phyloP scores from a whole-genome alignment of 2,797 vertebrate species.

The Hylomyscus alleni region DNA sequence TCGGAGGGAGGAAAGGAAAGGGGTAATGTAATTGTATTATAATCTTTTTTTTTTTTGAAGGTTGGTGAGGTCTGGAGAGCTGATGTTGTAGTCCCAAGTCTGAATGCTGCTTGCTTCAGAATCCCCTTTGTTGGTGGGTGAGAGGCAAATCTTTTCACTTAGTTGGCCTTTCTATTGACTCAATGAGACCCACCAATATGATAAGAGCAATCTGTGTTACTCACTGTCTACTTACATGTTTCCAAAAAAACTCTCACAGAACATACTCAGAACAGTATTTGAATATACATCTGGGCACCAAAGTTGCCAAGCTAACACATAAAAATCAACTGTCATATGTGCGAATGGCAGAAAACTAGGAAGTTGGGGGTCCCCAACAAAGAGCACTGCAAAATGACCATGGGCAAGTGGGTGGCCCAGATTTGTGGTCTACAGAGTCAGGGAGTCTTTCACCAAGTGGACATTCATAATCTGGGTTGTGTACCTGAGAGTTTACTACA shows the following conservation, averaged over 20 bases:
- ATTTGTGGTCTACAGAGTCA: not conserved
- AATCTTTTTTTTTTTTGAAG: not conserved
- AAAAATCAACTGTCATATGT: not conserved
- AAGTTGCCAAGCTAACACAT: not conserved
- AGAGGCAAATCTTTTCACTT: not conserved
- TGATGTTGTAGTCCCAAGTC: not conserved
- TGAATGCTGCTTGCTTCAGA: not conserved
- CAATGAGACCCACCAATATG: not conserved
- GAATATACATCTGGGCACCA: not conserved
- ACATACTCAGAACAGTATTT: not conserved
- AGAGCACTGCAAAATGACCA: not conserved
- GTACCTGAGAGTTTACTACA: not conserved
- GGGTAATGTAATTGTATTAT: not conserved
- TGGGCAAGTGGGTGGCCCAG: not conserved
- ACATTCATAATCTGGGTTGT: not conserved
- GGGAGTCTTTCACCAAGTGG: not conserved
- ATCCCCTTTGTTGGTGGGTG: not conserved
- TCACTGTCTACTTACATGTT: not conserved
- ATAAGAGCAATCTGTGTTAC: not conserved
- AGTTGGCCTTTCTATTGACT: not conserved
- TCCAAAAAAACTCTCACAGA: not conserved
- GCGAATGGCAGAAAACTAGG: not conserved
- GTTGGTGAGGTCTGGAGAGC: not conserved
- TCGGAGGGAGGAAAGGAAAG: not conserved
- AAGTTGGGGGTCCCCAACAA: not conserved